These are phyloP conservation scores for Austrofundulus limnaeus DNA, from an alignment of 2,113 vertebrate genomes.

Conservation along the genomic window DNA sequence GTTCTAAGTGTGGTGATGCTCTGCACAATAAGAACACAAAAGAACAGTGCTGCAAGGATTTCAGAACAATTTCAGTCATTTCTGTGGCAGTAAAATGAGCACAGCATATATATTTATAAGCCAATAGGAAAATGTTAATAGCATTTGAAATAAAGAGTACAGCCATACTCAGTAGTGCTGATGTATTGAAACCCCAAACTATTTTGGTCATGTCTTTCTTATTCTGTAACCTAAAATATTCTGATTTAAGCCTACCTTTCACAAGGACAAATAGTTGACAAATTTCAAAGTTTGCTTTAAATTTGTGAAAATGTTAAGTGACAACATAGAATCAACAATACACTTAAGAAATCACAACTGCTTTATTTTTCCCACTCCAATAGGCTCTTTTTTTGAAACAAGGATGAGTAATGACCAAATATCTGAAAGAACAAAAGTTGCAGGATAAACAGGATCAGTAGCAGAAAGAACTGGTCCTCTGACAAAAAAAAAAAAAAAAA, in stretches of 20 bases:
- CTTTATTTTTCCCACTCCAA: slow-evolving; percentile 88
- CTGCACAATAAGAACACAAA: not conserved
- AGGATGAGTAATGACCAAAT: slow-evolving; percentile 93
- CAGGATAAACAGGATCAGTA: slow-evolving; percentile 79
- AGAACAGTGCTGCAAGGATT: not conserved
- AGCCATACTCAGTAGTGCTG: not conserved
- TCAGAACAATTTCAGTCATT: not conserved
- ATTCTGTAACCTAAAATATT: not conserved
- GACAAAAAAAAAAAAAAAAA: slow-evolving; percentile 70
- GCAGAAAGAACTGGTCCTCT: slow-evolving; percentile 76
- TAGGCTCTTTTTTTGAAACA: slow-evolving; percentile 88
- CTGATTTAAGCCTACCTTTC: not conserved
- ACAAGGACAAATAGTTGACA: not conserved
- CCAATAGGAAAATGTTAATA: not conserved
- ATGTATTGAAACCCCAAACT: not conserved
- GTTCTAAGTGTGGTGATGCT: not conserved
- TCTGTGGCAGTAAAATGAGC: not conserved
- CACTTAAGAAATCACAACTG: slow-evolving; percentile 85
- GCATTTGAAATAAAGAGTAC: not conserved
- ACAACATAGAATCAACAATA: slow-evolving; percentile 39
- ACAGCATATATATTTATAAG: not conserved
- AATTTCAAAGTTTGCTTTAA: not conserved
- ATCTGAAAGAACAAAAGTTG: slow-evolving; percentile 93
- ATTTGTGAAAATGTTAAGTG: slow-evolving; percentile 12
- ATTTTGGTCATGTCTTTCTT: not conserved